These are phyloP conservation scores for Nebria brevicollis DNA, from an alignment of 2,888 invertebrate genomes.

Conservation along the genomic window DNA sequence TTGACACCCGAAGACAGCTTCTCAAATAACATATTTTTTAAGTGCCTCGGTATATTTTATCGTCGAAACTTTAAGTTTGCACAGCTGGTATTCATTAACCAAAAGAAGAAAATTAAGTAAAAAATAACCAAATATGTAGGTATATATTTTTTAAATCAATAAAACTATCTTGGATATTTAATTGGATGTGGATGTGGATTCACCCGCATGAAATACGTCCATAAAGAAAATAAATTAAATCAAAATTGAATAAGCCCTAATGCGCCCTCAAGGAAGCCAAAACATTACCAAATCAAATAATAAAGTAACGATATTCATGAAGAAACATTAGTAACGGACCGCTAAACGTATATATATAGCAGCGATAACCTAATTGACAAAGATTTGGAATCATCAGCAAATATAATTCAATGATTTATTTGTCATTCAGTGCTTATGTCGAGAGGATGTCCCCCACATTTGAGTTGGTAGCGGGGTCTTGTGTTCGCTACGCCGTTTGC, in stretches of 20 bases:
- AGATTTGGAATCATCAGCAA: slow-evolving; percentile 38
- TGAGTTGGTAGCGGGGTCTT: slow-evolving; percentile 16
- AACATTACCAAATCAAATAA: slow-evolving; percentile 37
- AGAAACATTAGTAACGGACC: slow-evolving; percentile 33
- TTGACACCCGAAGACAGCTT: slow-evolving; percentile 29
- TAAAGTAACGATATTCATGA: slow-evolving; percentile 33
- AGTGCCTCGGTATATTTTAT: slow-evolving; percentile 30
- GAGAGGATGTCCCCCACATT: slow-evolving; percentile 8
- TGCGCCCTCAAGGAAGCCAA: slow-evolving; percentile 33
- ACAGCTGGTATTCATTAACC: slow-evolving; percentile 38
- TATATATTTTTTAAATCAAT: neutral
- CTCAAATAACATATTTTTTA: slow-evolving; percentile 39
- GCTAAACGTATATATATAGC: slow-evolving; percentile 11
- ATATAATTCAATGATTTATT: slow-evolving; percentile 41
- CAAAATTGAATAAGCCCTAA: slow-evolving; percentile 31
- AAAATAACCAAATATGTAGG: neutral
- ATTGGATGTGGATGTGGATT: too few relatives aligned
- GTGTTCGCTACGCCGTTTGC: slow-evolving; percentile 17
- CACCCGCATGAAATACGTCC: neutral
- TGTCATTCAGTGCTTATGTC: slow-evolving; percentile 25
- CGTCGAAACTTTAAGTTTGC: slow-evolving; percentile 23
- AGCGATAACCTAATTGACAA: slow-evolving; percentile 43
- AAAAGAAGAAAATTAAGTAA: neutral
- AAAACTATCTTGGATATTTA: neutral
- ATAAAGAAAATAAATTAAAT: slow-evolving; percentile 28